Evolutionary conservation across 2,888 invertebrate genomes (phyloP).

Genomic region (Cacoxenus indagator): DNA sequence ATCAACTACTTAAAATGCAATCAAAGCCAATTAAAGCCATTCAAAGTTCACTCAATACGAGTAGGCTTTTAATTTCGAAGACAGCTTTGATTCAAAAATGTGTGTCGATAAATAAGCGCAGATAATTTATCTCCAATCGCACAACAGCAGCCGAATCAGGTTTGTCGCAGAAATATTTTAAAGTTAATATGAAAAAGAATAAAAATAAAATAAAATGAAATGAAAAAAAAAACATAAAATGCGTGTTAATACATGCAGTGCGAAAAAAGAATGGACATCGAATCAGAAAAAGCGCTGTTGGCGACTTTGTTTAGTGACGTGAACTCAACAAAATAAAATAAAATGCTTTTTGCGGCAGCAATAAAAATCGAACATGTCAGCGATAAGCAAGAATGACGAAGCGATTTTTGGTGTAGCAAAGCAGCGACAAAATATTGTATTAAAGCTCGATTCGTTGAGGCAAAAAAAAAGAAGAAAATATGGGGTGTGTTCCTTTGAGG

Average conservation of each 20-base stretch:
- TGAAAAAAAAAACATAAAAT: not conserved
- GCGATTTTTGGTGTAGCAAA: not conserved
- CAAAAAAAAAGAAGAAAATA: not conserved
- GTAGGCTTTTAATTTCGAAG: constrained; percentile 8
- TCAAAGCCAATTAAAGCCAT: constrained; percentile 6
- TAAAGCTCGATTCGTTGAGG: not conserved
- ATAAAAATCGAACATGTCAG: constrained; percentile 61
- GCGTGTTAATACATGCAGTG: constrained; percentile 5
- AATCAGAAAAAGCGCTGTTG: not conserved
- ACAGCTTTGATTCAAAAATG: not conserved
- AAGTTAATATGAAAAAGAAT: too few species aligned
- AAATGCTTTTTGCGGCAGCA: constrained; percentile 42
- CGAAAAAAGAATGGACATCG: not conserved
- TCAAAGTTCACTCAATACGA: constrained; percentile 1
- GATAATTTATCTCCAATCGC: constrained; percentile 10
- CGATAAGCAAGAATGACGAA: constrained; percentile 33
- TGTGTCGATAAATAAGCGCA: not conserved
- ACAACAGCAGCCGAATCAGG: too few species aligned
- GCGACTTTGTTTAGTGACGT: not conserved
- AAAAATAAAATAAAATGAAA: too few species aligned
- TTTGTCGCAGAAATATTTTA: not conserved
- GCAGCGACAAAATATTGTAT: not conserved
- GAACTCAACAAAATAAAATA: not conserved
- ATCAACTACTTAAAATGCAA: constrained; percentile 2
- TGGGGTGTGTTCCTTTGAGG: constrained; percentile 14